Conservation (phyloP, 1,140 invertebrate species). For the Neodiprion virginianus region DNA sequence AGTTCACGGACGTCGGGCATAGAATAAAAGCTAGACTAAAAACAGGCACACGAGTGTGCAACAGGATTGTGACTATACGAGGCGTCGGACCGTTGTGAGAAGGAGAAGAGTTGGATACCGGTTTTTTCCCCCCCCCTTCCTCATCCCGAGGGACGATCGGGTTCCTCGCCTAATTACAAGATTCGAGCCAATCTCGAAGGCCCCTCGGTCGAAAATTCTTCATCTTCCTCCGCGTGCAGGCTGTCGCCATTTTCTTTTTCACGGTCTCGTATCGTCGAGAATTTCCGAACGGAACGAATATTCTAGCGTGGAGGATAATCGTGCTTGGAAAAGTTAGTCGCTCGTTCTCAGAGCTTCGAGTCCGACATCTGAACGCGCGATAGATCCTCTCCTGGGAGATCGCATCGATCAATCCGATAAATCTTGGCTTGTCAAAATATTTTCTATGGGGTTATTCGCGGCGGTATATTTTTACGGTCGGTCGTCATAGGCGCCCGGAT, state of each 20-base stretch:
- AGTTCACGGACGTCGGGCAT: too few species aligned
- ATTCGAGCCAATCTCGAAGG: constrained; percentile 8
- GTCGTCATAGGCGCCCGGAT: neutral
- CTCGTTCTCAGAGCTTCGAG: too few species aligned
- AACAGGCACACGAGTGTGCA: too few species aligned
- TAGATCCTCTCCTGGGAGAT: neutral
- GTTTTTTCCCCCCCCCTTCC: neutral
- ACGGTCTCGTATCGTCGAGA: too few species aligned
- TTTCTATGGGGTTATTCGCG: constrained; percentile 31
- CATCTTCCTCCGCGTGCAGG: neutral
- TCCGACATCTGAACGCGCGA: too few species aligned
- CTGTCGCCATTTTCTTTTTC: neutral
- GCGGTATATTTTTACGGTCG: neutral
- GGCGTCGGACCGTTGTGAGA: neutral
- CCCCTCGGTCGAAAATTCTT: neutral
- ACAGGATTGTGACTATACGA: too few species aligned
- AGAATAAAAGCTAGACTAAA: too few species aligned
- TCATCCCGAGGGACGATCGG: neutral
- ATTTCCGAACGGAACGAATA: too few species aligned
- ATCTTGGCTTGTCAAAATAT: constrained; percentile 48
- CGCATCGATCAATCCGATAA: constrained; percentile 45
- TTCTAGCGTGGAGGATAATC: too few species aligned
- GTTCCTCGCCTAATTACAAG: constrained; percentile 11
- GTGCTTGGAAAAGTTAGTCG: too few species aligned
- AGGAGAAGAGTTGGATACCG: neutral